These are phyloP conservation scores for Rousettus leschenaultii DNA, from an alignment of 2,113 vertebrate species.

Conservation along the genomic window DNA sequence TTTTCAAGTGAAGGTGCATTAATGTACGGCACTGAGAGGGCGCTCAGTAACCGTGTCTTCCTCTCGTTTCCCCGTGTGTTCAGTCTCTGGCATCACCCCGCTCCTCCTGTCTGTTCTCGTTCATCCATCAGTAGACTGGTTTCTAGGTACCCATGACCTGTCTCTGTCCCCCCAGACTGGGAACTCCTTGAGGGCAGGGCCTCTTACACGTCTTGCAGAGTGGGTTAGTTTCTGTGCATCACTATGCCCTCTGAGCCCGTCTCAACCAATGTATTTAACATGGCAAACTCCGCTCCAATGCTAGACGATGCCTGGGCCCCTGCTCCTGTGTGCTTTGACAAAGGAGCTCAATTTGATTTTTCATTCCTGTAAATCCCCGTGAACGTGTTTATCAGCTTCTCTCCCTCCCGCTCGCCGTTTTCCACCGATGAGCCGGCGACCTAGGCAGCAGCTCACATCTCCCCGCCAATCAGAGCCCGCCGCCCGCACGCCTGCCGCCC, in stretches of 20 bases:
- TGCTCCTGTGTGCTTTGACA: slow-evolving; percentile 68
- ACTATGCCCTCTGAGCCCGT: slow-evolving; percentile 15
- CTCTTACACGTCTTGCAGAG: neutral
- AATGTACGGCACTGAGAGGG: fast-evolving
- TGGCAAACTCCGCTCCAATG: slow-evolving; percentile 71
- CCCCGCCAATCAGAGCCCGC: slow-evolving; percentile 71
- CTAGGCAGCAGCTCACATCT: slow-evolving; percentile 64
- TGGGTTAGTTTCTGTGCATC: neutral
- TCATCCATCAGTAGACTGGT: neutral
- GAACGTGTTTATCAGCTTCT: slow-evolving; percentile 39
- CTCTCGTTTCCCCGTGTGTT: neutral
- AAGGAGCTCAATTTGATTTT: slow-evolving; percentile 67
- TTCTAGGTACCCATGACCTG: neutral
- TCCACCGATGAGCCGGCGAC: slow-evolving; percentile 43
- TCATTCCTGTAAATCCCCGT: neutral
- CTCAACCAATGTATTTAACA: slow-evolving; percentile 74
- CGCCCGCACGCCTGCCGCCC: slow-evolving; percentile 61
- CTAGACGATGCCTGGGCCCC: slow-evolving; percentile 17
- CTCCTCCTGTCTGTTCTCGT: neutral
- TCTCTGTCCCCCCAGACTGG: neutral
- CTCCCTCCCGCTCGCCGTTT: slow-evolving; percentile 47
- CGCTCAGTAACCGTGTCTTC: fast-evolving
- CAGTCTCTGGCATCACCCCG: neutral
- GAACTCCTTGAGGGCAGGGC: neutral
- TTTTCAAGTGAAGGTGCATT: neutral